These are phyloP conservation scores for Leucophenga maculata DNA, from an alignment of 2,888 invertebrate species.

Conservation along the genomic window DNA sequence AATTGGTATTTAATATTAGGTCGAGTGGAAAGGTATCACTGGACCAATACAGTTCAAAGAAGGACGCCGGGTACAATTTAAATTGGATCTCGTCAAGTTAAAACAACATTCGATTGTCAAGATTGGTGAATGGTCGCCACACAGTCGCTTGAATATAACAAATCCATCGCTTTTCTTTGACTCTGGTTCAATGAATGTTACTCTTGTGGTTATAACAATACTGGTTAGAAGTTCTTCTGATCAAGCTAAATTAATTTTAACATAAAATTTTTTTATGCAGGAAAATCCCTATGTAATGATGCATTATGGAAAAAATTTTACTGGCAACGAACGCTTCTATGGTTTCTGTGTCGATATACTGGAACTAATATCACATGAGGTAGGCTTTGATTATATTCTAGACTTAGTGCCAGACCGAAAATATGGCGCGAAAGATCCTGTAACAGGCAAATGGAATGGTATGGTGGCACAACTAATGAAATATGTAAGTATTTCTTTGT, in stretches of 20 bases:
- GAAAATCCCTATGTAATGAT: slow-evolving; percentile 84
- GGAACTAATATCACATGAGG: slow-evolving; percentile 78
- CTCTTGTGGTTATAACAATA: slow-evolving; percentile 84
- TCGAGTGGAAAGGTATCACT: slow-evolving; percentile 85
- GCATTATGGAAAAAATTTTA: slow-evolving; percentile 79
- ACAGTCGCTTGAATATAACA: slow-evolving; percentile 79
- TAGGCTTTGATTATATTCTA: slow-evolving; percentile 81
- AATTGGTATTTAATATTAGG: slow-evolving; percentile 72
- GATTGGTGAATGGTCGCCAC: slow-evolving; percentile 84
- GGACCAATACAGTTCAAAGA: slow-evolving; percentile 87
- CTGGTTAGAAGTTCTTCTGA: slow-evolving; percentile 74
- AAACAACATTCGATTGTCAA: slow-evolving; percentile 82
- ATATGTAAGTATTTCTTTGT: slow-evolving; percentile 75
- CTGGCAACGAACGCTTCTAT: slow-evolving; percentile 83
- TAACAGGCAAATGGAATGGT: slow-evolving; percentile 84
- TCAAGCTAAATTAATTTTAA: background rate
- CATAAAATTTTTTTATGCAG: slow-evolving; percentile 66
- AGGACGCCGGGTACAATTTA: slow-evolving; percentile 82
- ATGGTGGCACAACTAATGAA: slow-evolving; percentile 81
- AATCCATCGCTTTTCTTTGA: slow-evolving; percentile 82
- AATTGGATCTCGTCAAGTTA: slow-evolving; percentile 82
- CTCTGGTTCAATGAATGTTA: slow-evolving; percentile 81
- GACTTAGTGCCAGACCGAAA: slow-evolving; percentile 81
- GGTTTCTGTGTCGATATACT: slow-evolving; percentile 86
- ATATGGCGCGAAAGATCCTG: slow-evolving; percentile 82